phyloP scores from a whole-genome alignment of 2,113 vertebrate species.

The Engystomops pustulosus region DNA sequence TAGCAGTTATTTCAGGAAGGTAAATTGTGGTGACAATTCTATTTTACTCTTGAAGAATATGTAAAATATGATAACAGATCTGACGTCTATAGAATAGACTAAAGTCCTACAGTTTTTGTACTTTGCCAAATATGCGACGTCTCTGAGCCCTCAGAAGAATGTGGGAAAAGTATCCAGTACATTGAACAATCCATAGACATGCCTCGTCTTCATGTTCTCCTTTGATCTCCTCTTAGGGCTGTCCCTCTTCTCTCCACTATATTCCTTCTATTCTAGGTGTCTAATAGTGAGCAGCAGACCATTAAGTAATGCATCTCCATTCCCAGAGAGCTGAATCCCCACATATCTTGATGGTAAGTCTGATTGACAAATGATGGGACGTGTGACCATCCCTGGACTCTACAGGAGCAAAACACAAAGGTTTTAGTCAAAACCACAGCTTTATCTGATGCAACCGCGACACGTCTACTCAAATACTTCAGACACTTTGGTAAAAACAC shows the following conservation, averaged over 20 bases:
- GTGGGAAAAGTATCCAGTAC: not conserved
- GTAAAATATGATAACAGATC: not conserved
- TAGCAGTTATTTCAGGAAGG: too few relatives aligned
- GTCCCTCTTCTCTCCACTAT: constrained; percentile 39
- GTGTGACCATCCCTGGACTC: constrained; percentile 32
- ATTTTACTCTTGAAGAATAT: too few relatives aligned
- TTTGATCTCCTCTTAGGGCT: constrained; percentile 45
- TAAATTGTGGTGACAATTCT: too few relatives aligned
- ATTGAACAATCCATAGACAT: constrained; percentile 13
- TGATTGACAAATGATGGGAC: constrained; percentile 40
- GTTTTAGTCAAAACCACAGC: constrained; percentile 33
- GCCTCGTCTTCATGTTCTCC: not conserved
- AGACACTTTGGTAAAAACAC: constrained; percentile 30
- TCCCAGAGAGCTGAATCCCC: constrained; percentile 27
- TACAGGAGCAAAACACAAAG: constrained; percentile 28
- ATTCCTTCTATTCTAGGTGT: constrained; percentile 46
- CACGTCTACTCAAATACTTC: constrained; percentile 24
- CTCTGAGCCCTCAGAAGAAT: not conserved
- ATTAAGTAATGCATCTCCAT: constrained; percentile 52
- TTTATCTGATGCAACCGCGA: constrained; percentile 35
- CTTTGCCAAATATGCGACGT: not conserved
- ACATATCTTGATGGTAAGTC: constrained; percentile 53
- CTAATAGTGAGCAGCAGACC: constrained; percentile 54
- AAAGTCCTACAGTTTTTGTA: not conserved
- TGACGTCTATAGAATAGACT: not conserved